A percentile compares a stretch with the other conserved stretches of the same genome.
phyloP scores from a whole-genome alignment of 2,797 vertebrate species.

The Lepidocolaptes lacrymiger region DNA sequence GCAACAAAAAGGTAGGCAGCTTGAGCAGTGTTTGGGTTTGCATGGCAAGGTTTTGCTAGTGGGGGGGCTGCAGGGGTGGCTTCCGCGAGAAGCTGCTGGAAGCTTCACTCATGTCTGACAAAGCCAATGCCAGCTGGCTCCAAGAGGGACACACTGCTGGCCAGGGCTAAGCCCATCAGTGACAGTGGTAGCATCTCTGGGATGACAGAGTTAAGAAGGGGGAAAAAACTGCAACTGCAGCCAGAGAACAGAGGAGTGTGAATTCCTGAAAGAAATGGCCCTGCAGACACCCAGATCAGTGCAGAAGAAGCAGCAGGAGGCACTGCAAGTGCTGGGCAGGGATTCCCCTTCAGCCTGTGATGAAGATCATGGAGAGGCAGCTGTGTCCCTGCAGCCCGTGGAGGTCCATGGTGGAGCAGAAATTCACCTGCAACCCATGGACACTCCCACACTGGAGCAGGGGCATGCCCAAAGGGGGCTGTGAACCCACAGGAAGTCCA shows the following conservation, averaged over 20 bases:
- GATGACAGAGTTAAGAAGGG: neutral
- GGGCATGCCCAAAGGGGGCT: neutral
- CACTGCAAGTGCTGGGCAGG: neutral
- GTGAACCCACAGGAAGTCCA: accelerated
- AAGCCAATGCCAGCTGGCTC: neutral
- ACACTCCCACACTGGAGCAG: accelerated
- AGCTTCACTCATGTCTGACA: accelerated
- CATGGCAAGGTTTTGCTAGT: neutral
- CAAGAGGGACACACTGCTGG: accelerated
- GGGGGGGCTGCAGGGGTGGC: accelerated
- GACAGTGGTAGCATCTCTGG: accelerated
- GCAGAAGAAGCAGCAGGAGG: neutral
- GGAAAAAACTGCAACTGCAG: neutral
- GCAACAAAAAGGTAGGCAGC: neutral
- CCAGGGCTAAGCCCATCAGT: neutral
- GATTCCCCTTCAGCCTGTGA: neutral
- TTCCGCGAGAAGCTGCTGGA: neutral
- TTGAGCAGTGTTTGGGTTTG: neutral
- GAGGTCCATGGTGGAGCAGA: neutral
- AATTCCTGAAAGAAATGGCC: neutral
- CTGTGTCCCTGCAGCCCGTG: neutral
- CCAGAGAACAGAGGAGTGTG: neutral
- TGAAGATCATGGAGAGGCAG: neutral
- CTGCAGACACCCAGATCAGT: neutral
- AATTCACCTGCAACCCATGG: neutral